Evolutionary conservation across 53 echinoderm and acorn worm genomes (phyloP).

Genomic region (Arbacia lixula): DNA sequence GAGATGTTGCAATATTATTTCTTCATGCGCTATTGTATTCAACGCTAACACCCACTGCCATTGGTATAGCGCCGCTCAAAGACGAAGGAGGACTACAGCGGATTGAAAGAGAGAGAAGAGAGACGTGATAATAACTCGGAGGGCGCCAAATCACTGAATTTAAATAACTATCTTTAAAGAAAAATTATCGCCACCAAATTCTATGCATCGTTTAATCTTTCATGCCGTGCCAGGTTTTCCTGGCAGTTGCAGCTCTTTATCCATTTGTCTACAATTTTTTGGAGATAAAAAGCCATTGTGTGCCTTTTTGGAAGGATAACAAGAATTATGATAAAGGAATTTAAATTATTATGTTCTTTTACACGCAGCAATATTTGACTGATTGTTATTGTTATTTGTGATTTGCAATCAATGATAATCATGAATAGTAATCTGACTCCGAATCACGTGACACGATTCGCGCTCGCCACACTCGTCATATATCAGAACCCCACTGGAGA

Average conservation of each 20-base stretch:
- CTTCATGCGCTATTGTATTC: slow-evolving; percentile 65
- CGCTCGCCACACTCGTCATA: slow-evolving; percentile 42
- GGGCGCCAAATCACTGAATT: slow-evolving; percentile 50
- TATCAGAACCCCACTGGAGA: background rate
- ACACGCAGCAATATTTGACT: slow-evolving; percentile 57
- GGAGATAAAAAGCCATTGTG: slow-evolving; percentile 59
- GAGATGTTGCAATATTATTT: slow-evolving; percentile 64
- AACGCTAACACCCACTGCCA: slow-evolving; percentile 58
- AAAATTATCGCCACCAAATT: slow-evolving; percentile 57
- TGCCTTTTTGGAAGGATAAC: slow-evolving; percentile 59
- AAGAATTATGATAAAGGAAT: slow-evolving; percentile 37
- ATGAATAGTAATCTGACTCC: slow-evolving; percentile 34
- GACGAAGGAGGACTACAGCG: slow-evolving; percentile 9
- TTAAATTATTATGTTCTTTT: slow-evolving; percentile 62
- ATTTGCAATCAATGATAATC: slow-evolving; percentile 45
- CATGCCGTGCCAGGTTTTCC: slow-evolving; percentile 39
- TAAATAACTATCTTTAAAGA: slow-evolving; percentile 53
- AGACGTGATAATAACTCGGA: slow-evolving; percentile 45
- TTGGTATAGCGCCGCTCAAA: slow-evolving; percentile 37
- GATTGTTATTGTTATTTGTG: slow-evolving; percentile 56
- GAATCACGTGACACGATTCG: slow-evolving; percentile 7
- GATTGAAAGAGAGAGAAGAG: slow-evolving; percentile 46
- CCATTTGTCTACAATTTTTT: slow-evolving; percentile 61
- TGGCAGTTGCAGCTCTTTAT: slow-evolving; percentile 50
- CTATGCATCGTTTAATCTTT: slow-evolving; percentile 57